Percentiles rank a stretch among this genome's conserved stretches.
Conservation (phyloP, 2,888 invertebrate genomes). For the Agrochola lota region DNA sequence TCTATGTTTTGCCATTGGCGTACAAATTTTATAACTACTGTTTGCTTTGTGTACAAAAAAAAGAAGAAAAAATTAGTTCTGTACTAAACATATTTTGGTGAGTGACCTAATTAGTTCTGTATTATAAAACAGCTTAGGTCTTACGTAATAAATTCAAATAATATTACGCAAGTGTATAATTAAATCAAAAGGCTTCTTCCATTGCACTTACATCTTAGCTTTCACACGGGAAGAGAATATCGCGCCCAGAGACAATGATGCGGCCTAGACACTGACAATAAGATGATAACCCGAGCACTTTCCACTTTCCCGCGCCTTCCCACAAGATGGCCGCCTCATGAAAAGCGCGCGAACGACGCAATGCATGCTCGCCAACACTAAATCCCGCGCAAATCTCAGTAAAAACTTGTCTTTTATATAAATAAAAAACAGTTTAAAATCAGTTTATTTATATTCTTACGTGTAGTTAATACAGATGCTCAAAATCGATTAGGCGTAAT, state of each 20-base stretch:
- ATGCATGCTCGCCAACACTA: slow-evolving; percentile 34
- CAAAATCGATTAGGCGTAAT: slow-evolving; percentile 35
- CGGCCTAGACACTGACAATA: slow-evolving; percentile 87
- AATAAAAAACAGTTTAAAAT: slow-evolving; percentile 2
- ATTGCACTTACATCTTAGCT: slow-evolving; percentile 67
- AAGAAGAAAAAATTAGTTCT: neutral
- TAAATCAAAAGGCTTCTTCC: slow-evolving; percentile 53
- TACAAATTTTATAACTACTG: too few relatives aligned
- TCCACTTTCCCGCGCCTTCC: slow-evolving; percentile 87
- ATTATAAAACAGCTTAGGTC: slow-evolving; percentile 18
- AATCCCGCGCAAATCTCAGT: slow-evolving; percentile 31
- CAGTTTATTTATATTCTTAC: slow-evolving; percentile 9
- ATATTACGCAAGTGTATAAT: slow-evolving; percentile 53
- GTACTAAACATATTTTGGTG: neutral
- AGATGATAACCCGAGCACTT: slow-evolving; percentile 80
- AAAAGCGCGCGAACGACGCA: slow-evolving; percentile 70
- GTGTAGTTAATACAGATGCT: neutral
- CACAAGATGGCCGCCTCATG: slow-evolving; percentile 78
- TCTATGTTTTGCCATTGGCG: too few relatives aligned
- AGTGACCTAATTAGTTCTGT: slow-evolving; percentile 17
- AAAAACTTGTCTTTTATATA: slow-evolving; percentile 19
- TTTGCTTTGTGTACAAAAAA: too few relatives aligned
- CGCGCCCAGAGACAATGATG: slow-evolving; percentile 75
- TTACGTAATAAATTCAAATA: slow-evolving; percentile 47
- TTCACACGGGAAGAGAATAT: slow-evolving; percentile 82